A percentile compares a stretch with the other conserved stretches of the same genome.
These are phyloP conservation scores for Strigamia crassipes DNA, from an alignment of 2,888 invertebrate species.

Conservation along the genomic window DNA sequence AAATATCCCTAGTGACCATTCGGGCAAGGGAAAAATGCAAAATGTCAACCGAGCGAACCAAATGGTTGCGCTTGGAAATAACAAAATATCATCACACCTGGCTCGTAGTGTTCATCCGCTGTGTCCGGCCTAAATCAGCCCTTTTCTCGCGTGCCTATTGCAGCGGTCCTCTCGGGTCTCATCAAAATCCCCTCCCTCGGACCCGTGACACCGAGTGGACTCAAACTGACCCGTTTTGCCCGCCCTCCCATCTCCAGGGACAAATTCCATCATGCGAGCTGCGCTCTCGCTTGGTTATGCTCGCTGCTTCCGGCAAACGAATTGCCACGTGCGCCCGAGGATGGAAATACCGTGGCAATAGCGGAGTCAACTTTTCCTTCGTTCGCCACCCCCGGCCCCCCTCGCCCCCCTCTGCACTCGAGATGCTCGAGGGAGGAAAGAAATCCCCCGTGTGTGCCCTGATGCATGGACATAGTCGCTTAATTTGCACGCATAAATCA, in stretches of 20 bases:
- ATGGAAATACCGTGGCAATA: conserved; percentile 8
- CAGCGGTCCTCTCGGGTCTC: not conserved
- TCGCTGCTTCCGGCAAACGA: conserved; percentile 28
- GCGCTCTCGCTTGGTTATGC: conserved; percentile 41
- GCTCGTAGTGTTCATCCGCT: conserved; percentile 7
- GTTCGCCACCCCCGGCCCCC: not conserved
- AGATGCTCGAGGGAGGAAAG: conserved; percentile 18
- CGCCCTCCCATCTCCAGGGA: not conserved
- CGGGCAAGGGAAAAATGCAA: conserved; percentile 25
- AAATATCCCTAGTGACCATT: conserved; percentile 2
- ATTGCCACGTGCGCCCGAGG: conserved; percentile 29
- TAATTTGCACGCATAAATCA: conserved; percentile 34
- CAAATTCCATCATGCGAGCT: conserved; percentile 20
- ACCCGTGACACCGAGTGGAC: conserved; percentile 26
- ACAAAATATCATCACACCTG: conserved; percentile 7
- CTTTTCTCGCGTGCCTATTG: not conserved
- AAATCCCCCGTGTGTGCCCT: conserved; percentile 31
- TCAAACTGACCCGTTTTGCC: not conserved
- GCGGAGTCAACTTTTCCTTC: conserved; percentile 13
- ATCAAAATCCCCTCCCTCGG: conserved; percentile 31
- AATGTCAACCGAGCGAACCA: conserved; percentile 45
- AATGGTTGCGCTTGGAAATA: not conserved
- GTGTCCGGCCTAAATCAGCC: conserved; percentile 10
- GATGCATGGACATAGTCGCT: conserved; percentile 37
- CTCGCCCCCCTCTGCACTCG: not conserved